Evolutionary conservation across 2,888 invertebrate genomes (phyloP).

Genomic region (Caradrina kadenii): DNA sequence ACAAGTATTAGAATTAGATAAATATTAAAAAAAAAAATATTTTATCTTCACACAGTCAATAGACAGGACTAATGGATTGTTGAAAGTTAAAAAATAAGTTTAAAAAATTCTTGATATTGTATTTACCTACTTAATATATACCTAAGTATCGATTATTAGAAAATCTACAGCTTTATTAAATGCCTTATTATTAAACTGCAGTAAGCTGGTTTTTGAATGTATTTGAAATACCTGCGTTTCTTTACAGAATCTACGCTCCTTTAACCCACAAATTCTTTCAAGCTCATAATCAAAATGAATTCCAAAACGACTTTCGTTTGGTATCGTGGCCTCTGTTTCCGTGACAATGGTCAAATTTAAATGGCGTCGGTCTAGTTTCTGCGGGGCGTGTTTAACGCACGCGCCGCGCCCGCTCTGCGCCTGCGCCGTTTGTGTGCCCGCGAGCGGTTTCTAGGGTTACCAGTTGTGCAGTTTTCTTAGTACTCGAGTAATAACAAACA

Average conservation of each 20-base stretch:
- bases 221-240: not conserved
- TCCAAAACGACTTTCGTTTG: conserved; percentile 50
- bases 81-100: too few relatives aligned
- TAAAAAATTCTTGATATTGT: too few relatives aligned
- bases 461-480: conserved; percentile 14
- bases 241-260: not conserved
- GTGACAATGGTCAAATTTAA: conserved; percentile 82
- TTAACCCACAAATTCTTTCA: conserved; percentile 33
- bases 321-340: conserved; percentile 67
- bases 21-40: too few relatives aligned
- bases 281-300: conserved; percentile 40
- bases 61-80: too few relatives aligned
- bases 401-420: conserved; percentile 75
- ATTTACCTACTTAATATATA: too few relatives aligned
- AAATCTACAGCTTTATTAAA: too few relatives aligned
- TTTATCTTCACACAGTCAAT: too few relatives aligned
- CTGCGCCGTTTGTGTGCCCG: conserved; percentile 68
- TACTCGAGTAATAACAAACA: conserved; percentile 25
- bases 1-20: too few relatives aligned
- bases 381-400: conserved; percentile 77
- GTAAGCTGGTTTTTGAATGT: too few relatives aligned
- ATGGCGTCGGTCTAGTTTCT: conserved; percentile 78
- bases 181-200: too few relatives aligned
- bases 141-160: too few relatives aligned
- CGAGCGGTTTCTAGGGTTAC: conserved; percentile 70